A percentile compares a stretch with the other conserved stretches of the same genome.
Conservation (phyloP, 2,113 vertebrate genomes). For the Muscicapa adusta region DNA sequence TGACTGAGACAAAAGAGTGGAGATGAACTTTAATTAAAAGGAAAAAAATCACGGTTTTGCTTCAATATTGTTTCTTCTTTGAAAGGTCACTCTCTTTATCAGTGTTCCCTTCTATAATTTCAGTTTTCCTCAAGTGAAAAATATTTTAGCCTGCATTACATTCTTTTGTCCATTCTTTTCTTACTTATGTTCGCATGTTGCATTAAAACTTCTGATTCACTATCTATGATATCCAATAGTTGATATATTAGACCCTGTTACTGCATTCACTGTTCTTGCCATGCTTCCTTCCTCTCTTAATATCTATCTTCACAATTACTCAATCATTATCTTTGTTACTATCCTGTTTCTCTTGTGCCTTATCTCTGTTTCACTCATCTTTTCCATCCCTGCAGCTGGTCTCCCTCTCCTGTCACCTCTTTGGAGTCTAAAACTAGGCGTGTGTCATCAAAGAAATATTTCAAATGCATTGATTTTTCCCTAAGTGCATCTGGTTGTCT, state of each 20-base stretch:
- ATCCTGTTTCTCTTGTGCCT: slow-evolving; percentile 2
- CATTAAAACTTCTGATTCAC: background rate
- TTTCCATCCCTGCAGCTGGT: slow-evolving; percentile 15
- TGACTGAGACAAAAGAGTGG: background rate
- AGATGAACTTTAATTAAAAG: background rate
- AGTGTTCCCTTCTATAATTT: background rate
- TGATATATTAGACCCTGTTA: background rate
- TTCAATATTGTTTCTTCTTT: background rate
- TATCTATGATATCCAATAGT: background rate
- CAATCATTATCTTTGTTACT: slow-evolving; percentile 18
- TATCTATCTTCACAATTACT: slow-evolving; percentile 40
- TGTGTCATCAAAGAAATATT: slow-evolving; percentile 34
- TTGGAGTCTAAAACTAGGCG: slow-evolving; percentile 6
- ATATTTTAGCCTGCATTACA: background rate
- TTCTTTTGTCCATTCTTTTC: background rate
- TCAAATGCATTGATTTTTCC: slow-evolving; percentile 7
- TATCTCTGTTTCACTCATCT: slow-evolving; percentile 31
- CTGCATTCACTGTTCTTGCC: background rate
- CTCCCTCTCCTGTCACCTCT: slow-evolving; percentile 13
- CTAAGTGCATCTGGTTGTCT: slow-evolving; percentile 18
- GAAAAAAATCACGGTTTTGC: background rate
- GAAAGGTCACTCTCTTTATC: background rate
- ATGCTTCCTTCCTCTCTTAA: slow-evolving; percentile 25
- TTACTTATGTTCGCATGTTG: background rate
- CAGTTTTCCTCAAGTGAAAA: background rate